These are phyloP conservation scores for Xylota sylvarum DNA, from an alignment of 2,888 invertebrate genomes.

Conservation along the genomic window DNA sequence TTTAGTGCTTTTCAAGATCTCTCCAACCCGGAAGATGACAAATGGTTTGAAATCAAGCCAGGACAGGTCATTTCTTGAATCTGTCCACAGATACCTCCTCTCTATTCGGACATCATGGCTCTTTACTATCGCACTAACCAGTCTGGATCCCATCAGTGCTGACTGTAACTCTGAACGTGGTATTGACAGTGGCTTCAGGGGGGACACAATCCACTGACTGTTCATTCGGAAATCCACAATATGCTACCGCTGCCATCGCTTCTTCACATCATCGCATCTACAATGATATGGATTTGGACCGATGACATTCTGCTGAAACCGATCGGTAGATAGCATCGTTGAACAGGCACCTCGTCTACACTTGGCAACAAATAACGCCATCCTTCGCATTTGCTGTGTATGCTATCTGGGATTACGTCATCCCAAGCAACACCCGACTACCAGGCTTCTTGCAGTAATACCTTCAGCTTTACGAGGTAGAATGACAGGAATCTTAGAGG, in stretches of 20 bases:
- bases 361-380: no score
- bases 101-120: no score
- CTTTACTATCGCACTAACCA: no score
- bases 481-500: conserved; percentile 40
- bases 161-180: conserved; percentile 4
- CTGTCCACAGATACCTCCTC: no score
- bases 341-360: conserved; percentile 51
- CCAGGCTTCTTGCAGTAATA: conserved; percentile 71
- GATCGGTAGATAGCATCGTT: conserved; percentile 51
- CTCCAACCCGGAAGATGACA: no score
- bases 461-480: conserved; percentile 56
- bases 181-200: conserved; percentile 75
- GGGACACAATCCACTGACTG: conserved; percentile 67
- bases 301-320: conserved; percentile 1
- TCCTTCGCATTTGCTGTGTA: conserved; percentile 40
- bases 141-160: no score
- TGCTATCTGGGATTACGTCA: conserved; percentile 45
- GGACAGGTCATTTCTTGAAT: no score
- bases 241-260: conserved; percentile 71
- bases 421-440: conserved; percentile 59
- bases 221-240: conserved; percentile 24
- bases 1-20: no score
- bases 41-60: no score
- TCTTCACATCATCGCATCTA: conserved; percentile 57
- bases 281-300: conserved; percentile 19